Conservation (phyloP, 2,797 vertebrate genomes). For the Propithecus perrieri region DNA sequence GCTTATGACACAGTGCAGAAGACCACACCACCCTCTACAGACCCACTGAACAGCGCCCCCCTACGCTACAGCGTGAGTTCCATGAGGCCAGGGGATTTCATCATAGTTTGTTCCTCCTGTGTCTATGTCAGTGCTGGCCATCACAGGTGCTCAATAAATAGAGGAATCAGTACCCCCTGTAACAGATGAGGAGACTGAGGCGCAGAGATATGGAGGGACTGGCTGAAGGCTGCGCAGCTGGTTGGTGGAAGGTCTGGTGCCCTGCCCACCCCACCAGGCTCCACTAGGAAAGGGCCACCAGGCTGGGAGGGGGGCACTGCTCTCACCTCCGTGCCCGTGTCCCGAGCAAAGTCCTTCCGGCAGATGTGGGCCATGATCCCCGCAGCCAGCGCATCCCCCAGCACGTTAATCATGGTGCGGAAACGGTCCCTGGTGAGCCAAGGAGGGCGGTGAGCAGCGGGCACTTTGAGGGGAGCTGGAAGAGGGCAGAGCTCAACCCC, state of each 20-base stretch:
- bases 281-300: not conserved
- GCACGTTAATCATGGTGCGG: slow-evolving; percentile 98
- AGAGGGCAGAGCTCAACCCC: not conserved
- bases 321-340: slow-evolving; percentile 90
- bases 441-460: not conserved
- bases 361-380: slow-evolving; percentile 99
- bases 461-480: not conserved
- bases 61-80: too few relatives aligned
- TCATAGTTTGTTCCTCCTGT: not conserved
- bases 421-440: slow-evolving; percentile 93
- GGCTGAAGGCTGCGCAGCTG: not conserved
- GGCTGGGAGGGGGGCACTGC: not conserved
- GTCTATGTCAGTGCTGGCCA: not conserved
- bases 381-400: slow-evolving; percentile 96
- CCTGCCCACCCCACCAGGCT: not conserved
- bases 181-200: not conserved
- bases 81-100: not conserved
- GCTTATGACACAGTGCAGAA: not conserved
- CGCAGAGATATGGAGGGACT: not conserved
- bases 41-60: rapidly evolving
- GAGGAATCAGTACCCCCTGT: not conserved
- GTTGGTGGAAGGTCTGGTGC: not conserved
- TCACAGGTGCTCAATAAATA: not conserved
- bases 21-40: not conserved
- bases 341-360: slow-evolving; percentile 96